Percentiles rank a stretch among this genome's conserved stretches.
phyloP scores from a whole-genome alignment of 1,140 invertebrate genomes.

The Eufriesea mexicana region DNA sequence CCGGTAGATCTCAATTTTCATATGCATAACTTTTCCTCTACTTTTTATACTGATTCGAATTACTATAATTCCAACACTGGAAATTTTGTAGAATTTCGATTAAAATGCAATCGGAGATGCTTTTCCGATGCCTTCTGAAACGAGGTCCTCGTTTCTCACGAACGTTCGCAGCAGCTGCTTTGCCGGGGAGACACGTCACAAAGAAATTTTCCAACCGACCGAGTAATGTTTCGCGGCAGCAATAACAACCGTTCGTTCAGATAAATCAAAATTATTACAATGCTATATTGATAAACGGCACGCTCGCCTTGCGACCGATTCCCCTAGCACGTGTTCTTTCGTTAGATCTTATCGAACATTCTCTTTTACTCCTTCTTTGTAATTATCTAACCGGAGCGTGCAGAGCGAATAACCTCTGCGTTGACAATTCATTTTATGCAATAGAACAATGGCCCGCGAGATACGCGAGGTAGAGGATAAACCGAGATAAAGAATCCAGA shows the following conservation, averaged over 20 bases:
- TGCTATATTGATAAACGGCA: conserved; percentile 19
- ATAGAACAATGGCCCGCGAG: neutral
- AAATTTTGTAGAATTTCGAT: too few species aligned
- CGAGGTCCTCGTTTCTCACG: too few species aligned
- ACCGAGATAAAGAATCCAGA: too few species aligned
- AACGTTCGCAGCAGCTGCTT: neutral
- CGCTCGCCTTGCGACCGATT: neutral
- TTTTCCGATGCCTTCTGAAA: too few species aligned
- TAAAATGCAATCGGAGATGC: too few species aligned
- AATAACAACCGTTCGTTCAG: neutral
- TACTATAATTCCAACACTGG: too few species aligned
- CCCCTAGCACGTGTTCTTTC: neutral
- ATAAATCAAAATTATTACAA: conserved; percentile 29
- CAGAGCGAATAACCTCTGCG: neutral
- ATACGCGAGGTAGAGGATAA: too few species aligned
- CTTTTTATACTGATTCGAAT: too few species aligned
- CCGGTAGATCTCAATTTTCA: too few species aligned
- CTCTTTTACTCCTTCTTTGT: neutral
- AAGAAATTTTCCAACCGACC: conserved; percentile 24
- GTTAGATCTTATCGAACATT: neutral
- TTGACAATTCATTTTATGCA: conserved; percentile 8
- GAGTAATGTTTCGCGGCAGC: neutral
- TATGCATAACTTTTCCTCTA: too few species aligned
- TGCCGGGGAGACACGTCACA: neutral
- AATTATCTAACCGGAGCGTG: neutral